phyloP scores from a whole-genome alignment of 2,113 vertebrate species.

The Serinus canaria region DNA sequence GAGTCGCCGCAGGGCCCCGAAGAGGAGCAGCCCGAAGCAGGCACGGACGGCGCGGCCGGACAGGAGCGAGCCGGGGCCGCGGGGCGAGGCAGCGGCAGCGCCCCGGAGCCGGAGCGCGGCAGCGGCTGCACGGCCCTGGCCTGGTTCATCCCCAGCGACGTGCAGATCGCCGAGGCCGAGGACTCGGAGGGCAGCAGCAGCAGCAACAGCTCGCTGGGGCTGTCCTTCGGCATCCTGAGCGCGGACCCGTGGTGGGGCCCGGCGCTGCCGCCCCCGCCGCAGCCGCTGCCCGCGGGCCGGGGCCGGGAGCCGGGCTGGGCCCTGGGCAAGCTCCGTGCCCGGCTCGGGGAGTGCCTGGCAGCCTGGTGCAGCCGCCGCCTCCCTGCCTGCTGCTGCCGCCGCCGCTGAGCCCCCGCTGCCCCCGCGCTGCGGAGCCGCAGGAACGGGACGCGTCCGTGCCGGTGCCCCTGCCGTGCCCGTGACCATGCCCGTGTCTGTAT shows the following conservation, averaged over 20 bases:
- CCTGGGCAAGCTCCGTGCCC: background rate
- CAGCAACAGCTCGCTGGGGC: background rate
- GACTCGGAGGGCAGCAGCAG: background rate
- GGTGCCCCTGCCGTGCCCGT: too few species aligned
- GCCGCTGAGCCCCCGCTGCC: background rate
- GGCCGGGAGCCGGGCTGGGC: background rate
- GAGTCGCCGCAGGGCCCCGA: fast-evolving
- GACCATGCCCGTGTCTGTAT: too few species aligned
- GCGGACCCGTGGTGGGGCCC: background rate
- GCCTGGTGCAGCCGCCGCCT: background rate
- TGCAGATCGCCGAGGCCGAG: background rate
- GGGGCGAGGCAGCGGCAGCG: background rate
- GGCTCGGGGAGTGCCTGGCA: background rate
- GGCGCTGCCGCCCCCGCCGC: background rate
- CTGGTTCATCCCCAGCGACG: background rate
- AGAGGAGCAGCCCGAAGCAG: fast-evolving
- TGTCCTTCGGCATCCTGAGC: background rate
- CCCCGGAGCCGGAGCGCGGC: background rate
- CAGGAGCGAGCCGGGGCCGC: too few species aligned
- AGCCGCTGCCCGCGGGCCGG: background rate
- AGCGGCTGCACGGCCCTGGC: background rate
- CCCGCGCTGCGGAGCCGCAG: background rate
- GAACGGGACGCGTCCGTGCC: background rate
- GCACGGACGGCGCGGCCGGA: too few species aligned
- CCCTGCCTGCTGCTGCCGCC: background rate